Conservation (phyloP, 2,113 vertebrate genomes). For the Gobiocypris rarus region DNA sequence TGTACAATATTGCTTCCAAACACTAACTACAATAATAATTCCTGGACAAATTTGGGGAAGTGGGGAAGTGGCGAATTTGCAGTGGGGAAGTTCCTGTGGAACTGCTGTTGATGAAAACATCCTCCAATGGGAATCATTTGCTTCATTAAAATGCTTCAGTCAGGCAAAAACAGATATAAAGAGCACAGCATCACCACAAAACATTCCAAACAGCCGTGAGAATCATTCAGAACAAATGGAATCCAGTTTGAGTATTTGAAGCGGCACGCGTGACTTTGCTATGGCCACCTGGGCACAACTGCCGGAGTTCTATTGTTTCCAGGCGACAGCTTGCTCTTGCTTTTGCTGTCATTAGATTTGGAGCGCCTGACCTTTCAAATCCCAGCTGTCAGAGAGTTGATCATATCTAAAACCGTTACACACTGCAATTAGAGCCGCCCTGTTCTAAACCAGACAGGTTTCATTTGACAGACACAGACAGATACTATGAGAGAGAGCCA, state of each 20-base stretch:
- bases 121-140: not conserved
- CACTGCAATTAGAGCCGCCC: slow-evolving; percentile 47
- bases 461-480: slow-evolving; percentile 27
- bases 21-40: not conserved
- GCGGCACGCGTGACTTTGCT: not conserved
- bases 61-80: not conserved
- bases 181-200: slow-evolving; percentile 24
- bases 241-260: slow-evolving; percentile 14
- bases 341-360: slow-evolving; percentile 13
- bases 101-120: not conserved
- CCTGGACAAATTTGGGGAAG: not conserved
- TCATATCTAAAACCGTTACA: slow-evolving; percentile 52
- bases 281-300: not conserved
- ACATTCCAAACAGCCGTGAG: slow-evolving; percentile 32
- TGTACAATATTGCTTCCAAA: not conserved
- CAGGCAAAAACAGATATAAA: slow-evolving; percentile 52
- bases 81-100: not conserved
- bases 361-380: slow-evolving; percentile 49
- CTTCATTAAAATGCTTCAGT: slow-evolving; percentile 57
- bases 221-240: slow-evolving; percentile 32
- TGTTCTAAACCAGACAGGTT: slow-evolving; percentile 38
- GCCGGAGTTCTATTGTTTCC: slow-evolving; percentile 27
- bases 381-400: slow-evolving; percentile 51
- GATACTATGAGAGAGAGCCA: slow-evolving; percentile 12
- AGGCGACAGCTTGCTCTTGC: slow-evolving; percentile 38